phyloP scores from a whole-genome alignment of 2,888 invertebrate genomes.

The Druceiella hillmani region DNA sequence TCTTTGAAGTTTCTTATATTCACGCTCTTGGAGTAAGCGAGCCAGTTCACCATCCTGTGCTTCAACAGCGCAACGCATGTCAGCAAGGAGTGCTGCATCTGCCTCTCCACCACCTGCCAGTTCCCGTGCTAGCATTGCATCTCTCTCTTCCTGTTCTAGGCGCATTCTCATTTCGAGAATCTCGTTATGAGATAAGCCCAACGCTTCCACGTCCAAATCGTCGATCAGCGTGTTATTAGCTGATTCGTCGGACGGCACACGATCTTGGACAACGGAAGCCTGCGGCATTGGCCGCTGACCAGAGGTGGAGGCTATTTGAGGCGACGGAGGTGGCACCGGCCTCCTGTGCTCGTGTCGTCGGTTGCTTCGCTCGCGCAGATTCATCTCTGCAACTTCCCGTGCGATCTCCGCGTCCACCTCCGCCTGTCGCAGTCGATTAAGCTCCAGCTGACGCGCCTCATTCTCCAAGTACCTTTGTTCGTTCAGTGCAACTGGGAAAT shows the following conservation, averaged over 20 bases:
- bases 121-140: constrained; percentile 40
- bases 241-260: no score
- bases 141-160: constrained; percentile 43
- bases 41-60: constrained; percentile 47
- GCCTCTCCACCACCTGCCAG: constrained; percentile 38
- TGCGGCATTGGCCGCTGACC: no score
- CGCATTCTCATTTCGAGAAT: constrained; percentile 40
- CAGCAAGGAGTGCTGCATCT: constrained; percentile 38
- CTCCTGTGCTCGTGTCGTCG: constrained; percentile 33
- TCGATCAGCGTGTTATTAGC: no score
- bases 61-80: constrained; percentile 47
- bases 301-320: no score
- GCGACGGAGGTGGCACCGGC: no score
- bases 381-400: constrained; percentile 45
- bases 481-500: constrained; percentile 44
- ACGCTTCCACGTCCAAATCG: constrained; percentile 35
- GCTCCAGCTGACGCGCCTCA: constrained; percentile 36
- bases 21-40: constrained; percentile 41
- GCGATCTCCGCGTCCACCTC: constrained; percentile 48
- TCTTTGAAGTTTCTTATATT: constrained; percentile 44
- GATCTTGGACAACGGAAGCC: no score
- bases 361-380: constrained; percentile 39
- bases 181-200: constrained; percentile 39
- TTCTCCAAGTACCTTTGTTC: constrained; percentile 44
- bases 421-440: constrained; percentile 39